phyloP scores from a whole-genome alignment of 1,140 invertebrate genomes.

The Wiebesia pumilae region DNA sequence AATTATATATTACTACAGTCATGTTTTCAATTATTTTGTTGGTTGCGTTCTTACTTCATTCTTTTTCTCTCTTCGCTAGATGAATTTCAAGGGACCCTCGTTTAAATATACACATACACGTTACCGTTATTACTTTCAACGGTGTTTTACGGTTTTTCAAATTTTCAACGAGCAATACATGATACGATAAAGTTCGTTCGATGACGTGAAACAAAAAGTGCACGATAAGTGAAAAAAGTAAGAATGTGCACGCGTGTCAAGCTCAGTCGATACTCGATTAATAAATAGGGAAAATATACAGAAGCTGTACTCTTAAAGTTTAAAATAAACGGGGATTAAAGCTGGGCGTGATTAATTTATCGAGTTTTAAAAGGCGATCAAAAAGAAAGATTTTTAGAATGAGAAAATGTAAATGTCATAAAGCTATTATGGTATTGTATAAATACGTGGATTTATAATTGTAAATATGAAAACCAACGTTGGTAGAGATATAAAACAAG shows the following conservation, averaged over 20 bases:
- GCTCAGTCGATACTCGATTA: constrained; percentile 5
- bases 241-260: neutral
- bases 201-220: neutral
- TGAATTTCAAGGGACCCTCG: neutral
- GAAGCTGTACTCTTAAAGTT: neutral
- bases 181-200: constrained; percentile 4
- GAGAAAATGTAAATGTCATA: constrained; percentile 57
- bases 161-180: neutral
- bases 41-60: neutral
- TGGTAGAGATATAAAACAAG: constrained; percentile 43
- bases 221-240: neutral
- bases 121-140: neutral
- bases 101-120: neutral
- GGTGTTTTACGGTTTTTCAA: neutral
- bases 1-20: neutral
- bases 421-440: constrained; percentile 69
- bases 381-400: neutral
- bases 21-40: constrained; percentile 9
- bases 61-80: neutral
- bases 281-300: neutral
- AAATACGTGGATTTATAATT: constrained; percentile 69
- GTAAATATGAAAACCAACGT: constrained; percentile 63
- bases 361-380: neutral
- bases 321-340: neutral
- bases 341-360: neutral